These are phyloP conservation scores for Coilia nasus DNA, from an alignment of 2,797 vertebrate species.

Conservation along the genomic window DNA sequence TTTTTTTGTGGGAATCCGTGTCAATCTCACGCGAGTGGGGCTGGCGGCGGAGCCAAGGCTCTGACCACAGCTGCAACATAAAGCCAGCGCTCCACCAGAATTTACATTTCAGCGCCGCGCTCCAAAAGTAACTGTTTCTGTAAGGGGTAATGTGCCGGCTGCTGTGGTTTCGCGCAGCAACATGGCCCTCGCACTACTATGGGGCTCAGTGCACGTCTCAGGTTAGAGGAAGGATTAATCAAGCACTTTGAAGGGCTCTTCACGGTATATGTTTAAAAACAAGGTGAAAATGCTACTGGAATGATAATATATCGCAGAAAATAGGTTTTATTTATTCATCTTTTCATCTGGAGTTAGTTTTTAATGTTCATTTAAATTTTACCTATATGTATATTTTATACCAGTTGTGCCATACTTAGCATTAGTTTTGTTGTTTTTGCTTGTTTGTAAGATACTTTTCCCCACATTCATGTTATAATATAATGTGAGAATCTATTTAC, in stretches of 20 bases:
- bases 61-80: conserved; percentile 10
- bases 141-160: neutral
- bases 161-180: neutral
- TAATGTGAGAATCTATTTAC: no score
- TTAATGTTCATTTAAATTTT: no score
- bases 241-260: neutral
- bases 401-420: no score
- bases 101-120: conserved; percentile 17
- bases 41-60: neutral
- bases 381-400: no score
- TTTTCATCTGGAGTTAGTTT: neutral
- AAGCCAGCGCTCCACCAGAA: neutral
- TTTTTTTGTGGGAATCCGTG: neutral
- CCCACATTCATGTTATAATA: no score
- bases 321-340: neutral
- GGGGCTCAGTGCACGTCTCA: no score
- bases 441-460: no score
- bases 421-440: no score
- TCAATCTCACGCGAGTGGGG: neutral
- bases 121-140: conserved; percentile 22
- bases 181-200: neutral
- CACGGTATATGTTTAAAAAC: neutral
- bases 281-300: neutral
- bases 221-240: neutral
- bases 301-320: neutral